phyloP scores from a whole-genome alignment of 2,113 vertebrate genomes.

The Chaetops frenatus region DNA sequence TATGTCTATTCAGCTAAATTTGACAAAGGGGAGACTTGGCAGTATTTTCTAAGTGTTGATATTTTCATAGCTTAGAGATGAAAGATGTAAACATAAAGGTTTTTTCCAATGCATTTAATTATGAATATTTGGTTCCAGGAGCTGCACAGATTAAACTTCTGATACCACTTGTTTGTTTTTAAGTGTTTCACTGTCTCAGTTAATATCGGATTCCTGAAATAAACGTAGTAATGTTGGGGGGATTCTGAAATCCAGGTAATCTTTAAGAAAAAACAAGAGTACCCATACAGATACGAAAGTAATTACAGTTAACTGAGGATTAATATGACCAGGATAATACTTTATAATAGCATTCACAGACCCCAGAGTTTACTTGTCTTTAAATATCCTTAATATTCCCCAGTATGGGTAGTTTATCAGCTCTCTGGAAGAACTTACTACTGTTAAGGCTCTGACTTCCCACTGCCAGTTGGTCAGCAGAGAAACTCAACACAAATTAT shows the following conservation, averaged over 20 bases:
- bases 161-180: constrained; percentile 46
- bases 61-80: constrained; percentile 60
- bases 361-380: background rate
- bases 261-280: background rate
- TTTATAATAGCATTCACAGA: background rate
- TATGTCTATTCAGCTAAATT: constrained; percentile 56
- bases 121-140: constrained; percentile 55
- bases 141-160: constrained; percentile 55
- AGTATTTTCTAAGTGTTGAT: constrained; percentile 52
- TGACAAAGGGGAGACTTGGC: constrained; percentile 33
- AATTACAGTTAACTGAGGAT: background rate
- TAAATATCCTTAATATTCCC: background rate
- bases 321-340: background rate
- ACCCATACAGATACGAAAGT: background rate
- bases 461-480: background rate
- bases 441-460: background rate
- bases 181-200: constrained; percentile 42
- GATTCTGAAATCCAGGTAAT: constrained; percentile 20
- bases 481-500: background rate
- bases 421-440: background rate
- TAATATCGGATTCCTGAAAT: background rate
- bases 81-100: constrained; percentile 49
- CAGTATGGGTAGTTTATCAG: background rate
- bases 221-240: background rate
- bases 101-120: constrained; percentile 62